Percentiles rank a stretch among this genome's conserved stretches.
Conservation (phyloP, 2,888 invertebrate species). For the Hartigia nigra region DNA sequence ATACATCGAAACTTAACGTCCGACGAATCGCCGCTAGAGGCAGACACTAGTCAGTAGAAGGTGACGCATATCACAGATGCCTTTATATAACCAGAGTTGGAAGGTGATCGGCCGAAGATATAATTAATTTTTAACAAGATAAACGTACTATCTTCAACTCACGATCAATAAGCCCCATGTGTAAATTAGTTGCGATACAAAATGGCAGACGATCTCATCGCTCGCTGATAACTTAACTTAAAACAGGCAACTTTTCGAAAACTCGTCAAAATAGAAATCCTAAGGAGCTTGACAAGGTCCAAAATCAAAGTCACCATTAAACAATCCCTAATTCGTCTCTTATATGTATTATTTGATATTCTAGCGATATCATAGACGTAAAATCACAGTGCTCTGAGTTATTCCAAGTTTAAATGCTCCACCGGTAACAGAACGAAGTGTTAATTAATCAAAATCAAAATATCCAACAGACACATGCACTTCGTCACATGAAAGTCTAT, state of each 20-base stretch:
- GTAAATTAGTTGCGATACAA: neutral
- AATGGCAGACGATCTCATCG: neutral
- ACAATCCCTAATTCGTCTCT: neutral
- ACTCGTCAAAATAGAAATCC: neutral
- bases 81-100: neutral
- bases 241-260: neutral
- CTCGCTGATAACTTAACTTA: neutral
- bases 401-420: neutral
- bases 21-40: neutral
- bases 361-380: neutral
- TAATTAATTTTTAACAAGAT: neutral
- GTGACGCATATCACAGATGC: neutral
- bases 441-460: neutral
- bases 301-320: neutral
- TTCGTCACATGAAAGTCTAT: neutral
- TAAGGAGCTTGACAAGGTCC: neutral
- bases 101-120: neutral
- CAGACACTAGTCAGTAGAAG: neutral
- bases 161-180: neutral
- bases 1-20: constrained; percentile 14
- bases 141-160: neutral
- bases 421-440: neutral
- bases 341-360: neutral
- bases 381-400: neutral
- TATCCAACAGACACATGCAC: neutral